A percentile compares a stretch with the other conserved stretches of the same genome.
Conservation (phyloP, 1,140 invertebrate species). For the Sitophilus oryzae region DNA sequence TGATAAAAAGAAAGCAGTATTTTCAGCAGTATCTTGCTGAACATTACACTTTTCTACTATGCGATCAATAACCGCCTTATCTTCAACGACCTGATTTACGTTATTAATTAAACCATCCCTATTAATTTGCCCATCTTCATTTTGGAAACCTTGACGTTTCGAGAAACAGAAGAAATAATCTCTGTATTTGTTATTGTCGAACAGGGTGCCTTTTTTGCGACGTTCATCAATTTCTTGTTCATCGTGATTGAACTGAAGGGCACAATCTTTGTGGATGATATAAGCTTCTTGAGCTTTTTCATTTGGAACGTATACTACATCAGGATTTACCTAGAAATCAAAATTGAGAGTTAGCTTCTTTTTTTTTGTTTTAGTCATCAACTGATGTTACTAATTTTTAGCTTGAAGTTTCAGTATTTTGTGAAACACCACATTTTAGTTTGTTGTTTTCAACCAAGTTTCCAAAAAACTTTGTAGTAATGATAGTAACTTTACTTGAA, state of each 20-base stretch:
- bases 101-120: slow-evolving; percentile 7
- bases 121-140: slow-evolving; percentile 12
- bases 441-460: too few relatives aligned
- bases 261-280: slow-evolving; percentile 13
- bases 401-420: background rate
- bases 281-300: slow-evolving; percentile 19
- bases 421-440: too few relatives aligned
- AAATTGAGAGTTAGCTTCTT: too few relatives aligned
- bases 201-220: slow-evolving; percentile 1
- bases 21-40: slow-evolving; percentile 12
- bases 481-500: too few relatives aligned
- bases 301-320: slow-evolving; percentile 9
- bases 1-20: slow-evolving; percentile 12
- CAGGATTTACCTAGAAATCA: slow-evolving; percentile 9
- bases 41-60: slow-evolving; percentile 15
- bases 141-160: slow-evolving; percentile 15
- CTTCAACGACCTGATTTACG: background rate
- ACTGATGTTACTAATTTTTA: background rate
- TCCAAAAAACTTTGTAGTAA: too few relatives aligned
- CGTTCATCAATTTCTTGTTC: slow-evolving; percentile 5
- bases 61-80: slow-evolving; percentile 1
- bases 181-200: slow-evolving; percentile 28
- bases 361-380: too few relatives aligned
- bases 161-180: slow-evolving; percentile 15
- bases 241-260: slow-evolving; percentile 1